Percentiles rank a stretch among this genome's conserved stretches.
Evolutionary conservation across 2,113 vertebrate species (phyloP).

Genomic region (Cebus imitator): DNA sequence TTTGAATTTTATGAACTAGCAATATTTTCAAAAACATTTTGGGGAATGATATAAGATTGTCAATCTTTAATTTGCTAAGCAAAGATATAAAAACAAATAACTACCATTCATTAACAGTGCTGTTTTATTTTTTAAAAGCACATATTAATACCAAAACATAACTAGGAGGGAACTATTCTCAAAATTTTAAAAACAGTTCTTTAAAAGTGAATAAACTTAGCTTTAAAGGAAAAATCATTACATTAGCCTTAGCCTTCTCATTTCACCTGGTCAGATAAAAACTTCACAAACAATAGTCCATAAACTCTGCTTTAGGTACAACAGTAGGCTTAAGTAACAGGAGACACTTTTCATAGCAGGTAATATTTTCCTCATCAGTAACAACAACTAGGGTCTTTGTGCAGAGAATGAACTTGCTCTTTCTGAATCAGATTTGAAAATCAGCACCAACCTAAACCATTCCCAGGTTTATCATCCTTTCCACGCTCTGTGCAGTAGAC

Average conservation of each 20-base stretch:
- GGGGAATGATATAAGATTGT: background rate
- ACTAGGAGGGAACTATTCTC: background rate
- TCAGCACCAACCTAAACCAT: background rate
- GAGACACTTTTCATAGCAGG: background rate
- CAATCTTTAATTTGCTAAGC: background rate
- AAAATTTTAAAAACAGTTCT: background rate
- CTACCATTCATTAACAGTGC: background rate
- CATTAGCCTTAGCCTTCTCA: background rate
- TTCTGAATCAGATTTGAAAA: slow-evolving; percentile 7
- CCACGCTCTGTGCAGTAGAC: background rate
- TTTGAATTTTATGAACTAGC: background rate
- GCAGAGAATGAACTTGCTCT: background rate
- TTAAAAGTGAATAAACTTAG: slow-evolving; percentile 8
- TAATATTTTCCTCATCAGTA: background rate
- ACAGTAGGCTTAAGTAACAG: background rate
- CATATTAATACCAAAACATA: background rate
- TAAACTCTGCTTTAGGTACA: background rate
- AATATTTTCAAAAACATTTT: slow-evolving; percentile 40
- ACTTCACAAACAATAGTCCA: background rate
- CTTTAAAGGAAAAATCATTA: background rate
- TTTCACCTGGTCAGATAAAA: background rate
- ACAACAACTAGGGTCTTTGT: background rate
- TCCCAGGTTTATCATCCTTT: background rate
- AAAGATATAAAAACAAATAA: slow-evolving; percentile 22
- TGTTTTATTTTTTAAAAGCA: background rate